phyloP scores from a whole-genome alignment of 2,113 vertebrate species.

The Tricholaema leucomelas region DNA sequence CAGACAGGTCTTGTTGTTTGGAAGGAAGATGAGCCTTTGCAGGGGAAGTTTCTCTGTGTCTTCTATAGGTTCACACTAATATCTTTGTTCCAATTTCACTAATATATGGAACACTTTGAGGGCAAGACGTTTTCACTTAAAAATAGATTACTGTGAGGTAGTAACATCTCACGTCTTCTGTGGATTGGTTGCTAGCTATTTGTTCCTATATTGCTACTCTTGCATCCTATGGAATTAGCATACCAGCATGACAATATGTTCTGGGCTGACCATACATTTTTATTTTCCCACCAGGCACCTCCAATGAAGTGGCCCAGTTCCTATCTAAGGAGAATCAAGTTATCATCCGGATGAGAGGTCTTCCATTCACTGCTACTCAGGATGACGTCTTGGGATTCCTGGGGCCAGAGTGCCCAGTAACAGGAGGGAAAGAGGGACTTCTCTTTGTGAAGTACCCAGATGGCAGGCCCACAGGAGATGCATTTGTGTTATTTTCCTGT shows the following conservation, averaged over 20 bases:
- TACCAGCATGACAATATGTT: not conserved
- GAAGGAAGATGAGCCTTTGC: not conserved
- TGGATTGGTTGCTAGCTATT: not conserved
- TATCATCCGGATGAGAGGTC: slow-evolving; percentile 93
- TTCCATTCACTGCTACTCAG: slow-evolving; percentile 90
- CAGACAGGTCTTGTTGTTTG: not conserved
- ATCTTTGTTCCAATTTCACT: not conserved
- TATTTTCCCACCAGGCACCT: slow-evolving; percentile 80
- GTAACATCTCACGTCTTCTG: not conserved
- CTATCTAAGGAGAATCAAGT: slow-evolving; percentile 95
- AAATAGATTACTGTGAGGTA: slow-evolving; percentile 82
- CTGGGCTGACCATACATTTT: not conserved
- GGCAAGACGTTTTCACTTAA: not conserved
- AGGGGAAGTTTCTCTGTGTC: fast-evolving
- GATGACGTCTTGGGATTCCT: slow-evolving; percentile 91
- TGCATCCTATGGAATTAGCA: fast-evolving
- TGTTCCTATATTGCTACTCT: not conserved
- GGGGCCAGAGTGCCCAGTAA: slow-evolving; percentile 88
- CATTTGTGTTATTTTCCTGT: slow-evolving; percentile 95
- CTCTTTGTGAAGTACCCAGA: slow-evolving; percentile 97
- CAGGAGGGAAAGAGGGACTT: slow-evolving; percentile 88
- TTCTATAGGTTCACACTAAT: not conserved
- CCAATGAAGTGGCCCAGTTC: slow-evolving; percentile 95
- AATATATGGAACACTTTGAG: not conserved
- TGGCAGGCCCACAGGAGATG: slow-evolving; percentile 93